Conservation (phyloP, 2,888 invertebrate species). For the Trissolcus japonicus region DNA sequence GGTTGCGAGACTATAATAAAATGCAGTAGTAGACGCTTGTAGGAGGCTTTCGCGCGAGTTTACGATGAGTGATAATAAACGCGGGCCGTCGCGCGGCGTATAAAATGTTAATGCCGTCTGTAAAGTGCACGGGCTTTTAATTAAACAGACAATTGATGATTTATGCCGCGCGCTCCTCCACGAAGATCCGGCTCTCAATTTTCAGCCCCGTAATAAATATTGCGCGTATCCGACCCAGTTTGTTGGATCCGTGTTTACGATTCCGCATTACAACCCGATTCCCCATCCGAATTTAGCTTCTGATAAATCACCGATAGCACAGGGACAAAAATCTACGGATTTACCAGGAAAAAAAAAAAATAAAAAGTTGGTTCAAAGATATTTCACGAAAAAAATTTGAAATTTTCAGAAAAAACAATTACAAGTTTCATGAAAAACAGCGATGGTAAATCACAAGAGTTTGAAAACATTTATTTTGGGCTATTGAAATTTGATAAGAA, state of each 20-base stretch:
- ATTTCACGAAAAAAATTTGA: neutral
- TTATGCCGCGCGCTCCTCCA: constrained; percentile 29
- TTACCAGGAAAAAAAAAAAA: neutral
- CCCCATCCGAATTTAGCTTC: constrained; percentile 26
- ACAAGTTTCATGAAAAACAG: too few species aligned
- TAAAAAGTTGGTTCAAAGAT: neutral
- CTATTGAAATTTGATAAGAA: neutral
- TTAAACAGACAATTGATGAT: constrained; percentile 57
- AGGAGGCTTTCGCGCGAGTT: constrained; percentile 37
- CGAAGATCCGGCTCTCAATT: constrained; percentile 40
- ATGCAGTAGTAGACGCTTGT: constrained; percentile 22
- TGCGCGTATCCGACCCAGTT: constrained; percentile 41
- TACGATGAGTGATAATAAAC: constrained; percentile 57
- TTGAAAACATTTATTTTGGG: too few species aligned
- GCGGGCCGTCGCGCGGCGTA: constrained; percentile 32
- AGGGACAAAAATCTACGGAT: neutral
- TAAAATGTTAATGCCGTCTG: constrained; percentile 54
- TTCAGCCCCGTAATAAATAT: constrained; percentile 46
- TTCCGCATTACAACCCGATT: constrained; percentile 39
- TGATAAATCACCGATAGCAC: constrained; percentile 26
- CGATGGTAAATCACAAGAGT: too few species aligned
- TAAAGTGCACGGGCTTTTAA: constrained; percentile 41
- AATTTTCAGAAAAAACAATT: neutral
- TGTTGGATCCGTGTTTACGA: constrained; percentile 46
- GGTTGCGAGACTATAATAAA: constrained; percentile 42